A percentile compares a stretch with the other conserved stretches of the same genome.
Evolutionary conservation across 2,797 vertebrate genomes (phyloP).

Genomic region (Monodelphis domestica): DNA sequence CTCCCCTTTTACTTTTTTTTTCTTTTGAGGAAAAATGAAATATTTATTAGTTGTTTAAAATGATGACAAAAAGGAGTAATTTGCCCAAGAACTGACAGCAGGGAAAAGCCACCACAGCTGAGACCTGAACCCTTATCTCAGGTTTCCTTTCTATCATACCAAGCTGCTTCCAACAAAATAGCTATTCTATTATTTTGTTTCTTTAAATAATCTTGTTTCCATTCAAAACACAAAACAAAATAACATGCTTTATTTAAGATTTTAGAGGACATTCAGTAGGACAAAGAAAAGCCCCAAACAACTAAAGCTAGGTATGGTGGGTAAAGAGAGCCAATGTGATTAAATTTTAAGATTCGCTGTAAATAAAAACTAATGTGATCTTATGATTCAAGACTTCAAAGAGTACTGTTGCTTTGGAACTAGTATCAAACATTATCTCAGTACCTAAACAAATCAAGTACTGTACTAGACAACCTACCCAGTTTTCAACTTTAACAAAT

Average conservation of each 20-base stretch:
- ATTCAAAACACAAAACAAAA: slow-evolving; percentile 1
- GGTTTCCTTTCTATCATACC: neutral
- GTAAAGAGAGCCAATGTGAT: neutral
- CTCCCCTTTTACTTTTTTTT: slow-evolving; percentile 1
- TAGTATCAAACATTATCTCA: slow-evolving; percentile 21
- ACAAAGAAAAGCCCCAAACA: slow-evolving; percentile 8
- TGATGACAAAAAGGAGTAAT: neutral
- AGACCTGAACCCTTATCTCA: neutral
- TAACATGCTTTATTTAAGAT: neutral
- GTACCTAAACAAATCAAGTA: neutral
- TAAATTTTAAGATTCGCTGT: slow-evolving; percentile 30
- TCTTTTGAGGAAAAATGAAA: neutral
- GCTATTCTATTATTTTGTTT: slow-evolving; percentile 8
- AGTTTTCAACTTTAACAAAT: slow-evolving; percentile 14
- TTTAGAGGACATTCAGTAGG: slow-evolving; percentile 16
- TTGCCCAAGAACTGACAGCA: neutral
- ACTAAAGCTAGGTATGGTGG: neutral
- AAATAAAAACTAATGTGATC: slow-evolving; percentile 22
- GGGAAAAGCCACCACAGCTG: neutral
- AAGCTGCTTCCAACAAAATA: slow-evolving; percentile 5
- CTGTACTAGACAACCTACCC: neutral
- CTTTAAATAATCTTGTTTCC: slow-evolving; percentile 26
- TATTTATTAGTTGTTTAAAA: neutral
- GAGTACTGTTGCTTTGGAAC: neutral
- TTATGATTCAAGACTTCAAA: slow-evolving; percentile 25